Evolutionary conservation across 1,140 invertebrate genomes (phyloP).

Genomic region (Drosophila nebulosa): DNA sequence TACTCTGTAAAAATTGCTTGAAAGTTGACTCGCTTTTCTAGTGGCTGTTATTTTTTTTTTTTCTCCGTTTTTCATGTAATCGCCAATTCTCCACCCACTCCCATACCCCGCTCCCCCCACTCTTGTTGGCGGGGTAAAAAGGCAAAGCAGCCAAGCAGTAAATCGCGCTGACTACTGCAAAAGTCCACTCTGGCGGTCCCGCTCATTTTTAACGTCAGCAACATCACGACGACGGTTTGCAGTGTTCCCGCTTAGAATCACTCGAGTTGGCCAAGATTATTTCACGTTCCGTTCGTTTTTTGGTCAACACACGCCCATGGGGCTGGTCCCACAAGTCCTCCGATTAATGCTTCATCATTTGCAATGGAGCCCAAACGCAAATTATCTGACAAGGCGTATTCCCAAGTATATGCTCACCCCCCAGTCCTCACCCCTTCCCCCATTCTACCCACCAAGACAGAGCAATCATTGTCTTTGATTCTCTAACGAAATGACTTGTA

Average conservation of each 20-base stretch:
- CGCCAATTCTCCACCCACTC: slow-evolving; percentile 27
- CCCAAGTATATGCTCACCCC: slow-evolving; percentile 30
- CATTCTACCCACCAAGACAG: not conserved
- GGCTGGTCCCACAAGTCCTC: slow-evolving; percentile 43
- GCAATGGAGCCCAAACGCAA: slow-evolving; percentile 39
- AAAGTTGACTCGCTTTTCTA: slow-evolving; percentile 34
- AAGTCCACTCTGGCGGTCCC: slow-evolving; percentile 24
- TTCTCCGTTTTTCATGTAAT: slow-evolving; percentile 43
- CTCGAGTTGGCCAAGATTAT: slow-evolving; percentile 4
- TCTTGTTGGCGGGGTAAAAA: slow-evolving; percentile 13
- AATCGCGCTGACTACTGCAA: slow-evolving; percentile 63
- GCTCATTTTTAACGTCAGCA: slow-evolving; percentile 24
- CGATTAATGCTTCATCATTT: slow-evolving; percentile 75
- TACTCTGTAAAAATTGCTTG: slow-evolving; percentile 50
- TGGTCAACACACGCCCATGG: slow-evolving; percentile 51
- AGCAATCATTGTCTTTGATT: slow-evolving; percentile 33
- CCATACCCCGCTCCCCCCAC: not conserved
- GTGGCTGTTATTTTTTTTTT: slow-evolving; percentile 11
- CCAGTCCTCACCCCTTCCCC: slow-evolving; percentile 13
- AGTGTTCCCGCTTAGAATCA: slow-evolving; percentile 22
- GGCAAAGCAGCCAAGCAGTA: slow-evolving; percentile 61
- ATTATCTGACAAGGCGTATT: slow-evolving; percentile 49
- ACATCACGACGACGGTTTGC: slow-evolving; percentile 21
- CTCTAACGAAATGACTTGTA: slow-evolving; percentile 26
- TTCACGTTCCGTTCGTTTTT: slow-evolving; percentile 31